Base-by-base conservation (phyloP, 2,888 invertebrate genomes). In the Rhodophaea formosa region DNA sequence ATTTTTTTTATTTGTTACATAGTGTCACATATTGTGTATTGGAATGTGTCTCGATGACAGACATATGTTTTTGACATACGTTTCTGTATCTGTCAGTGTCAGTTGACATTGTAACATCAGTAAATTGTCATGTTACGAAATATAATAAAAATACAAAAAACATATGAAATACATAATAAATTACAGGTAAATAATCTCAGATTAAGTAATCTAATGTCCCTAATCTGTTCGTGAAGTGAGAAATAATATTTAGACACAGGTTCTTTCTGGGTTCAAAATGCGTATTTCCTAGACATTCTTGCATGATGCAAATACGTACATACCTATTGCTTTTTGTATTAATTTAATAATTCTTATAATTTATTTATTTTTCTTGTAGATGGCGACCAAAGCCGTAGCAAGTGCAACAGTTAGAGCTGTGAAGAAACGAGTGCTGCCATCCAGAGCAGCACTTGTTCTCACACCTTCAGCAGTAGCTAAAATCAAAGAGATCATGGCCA, bases 381-480 rank as follows among this genome's bases (percentile, higher is more conserved):
- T 96, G 96, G 94, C 96, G 82, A 94, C 95, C 66, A 95, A 94
- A 92, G 93, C 94, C 62, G 94, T 96, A 74, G 97, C 96, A 61
- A 95, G 97, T 79, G 98, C 98, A 30, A 97, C 97, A 57, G 97
- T 98, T 30, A 93, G 97, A 70, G 97, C 97, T 66, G 95, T 97
- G 29, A 96, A 96, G 82, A 95, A 95, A 69, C 93, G 96, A 76
- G 94, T 96, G 62, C 82, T 96, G 62, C 95, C 98, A n/a, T 94
- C 95, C 47, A 92, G 97, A 72, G 96, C 97, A 66, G 98, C 98
- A 3, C 86, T 98, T 56, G 94, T 95, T 63, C 86, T 98, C 94
- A 98, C 98, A 42, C 94, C 94, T 32, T 92, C 95, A 61, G 98
- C 98, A 61, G 96, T 98, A 3, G 92, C 93, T 53, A 95, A 96